Base-by-base conservation (phyloP, 2,888 invertebrate species). In the Nebria brevicollis region DNA sequence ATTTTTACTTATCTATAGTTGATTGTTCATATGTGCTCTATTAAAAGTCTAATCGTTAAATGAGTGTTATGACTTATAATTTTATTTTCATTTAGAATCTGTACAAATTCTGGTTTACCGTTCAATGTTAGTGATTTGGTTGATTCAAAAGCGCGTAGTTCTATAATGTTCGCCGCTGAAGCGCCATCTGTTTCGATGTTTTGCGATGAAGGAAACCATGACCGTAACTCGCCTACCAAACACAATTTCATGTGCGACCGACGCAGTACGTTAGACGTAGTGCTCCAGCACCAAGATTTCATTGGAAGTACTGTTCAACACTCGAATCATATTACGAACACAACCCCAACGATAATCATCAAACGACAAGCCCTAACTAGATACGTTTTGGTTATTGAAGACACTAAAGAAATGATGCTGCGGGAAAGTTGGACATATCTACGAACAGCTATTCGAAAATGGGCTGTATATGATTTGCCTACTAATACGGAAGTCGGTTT, bases 221-320 rank as follows among this genome's bases (percentile, higher is more conserved):
- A 93, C 85, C 88, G 89, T 4, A 90, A 91, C 82, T 92, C 93
- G 0, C 93, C 93, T 0, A 93, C 93, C 26, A 93, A 93, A 87
- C 94, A 94, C 83, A 94, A 93, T 86, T 89, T 91, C 54, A 88
- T 93, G 26, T 94, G 94, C 86, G 89, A 91, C 80, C 89, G 92
- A 41, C 89, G 90, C 72, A 92, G 92, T 85, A 91, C 92, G 1
- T 89, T 92, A 85, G 92, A 93, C 82, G 91, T 93, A 25, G 92
- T 93, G 79, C 86, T 90, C 41, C 88, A 89, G 82, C 92, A 92
- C 85, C 84, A 86, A 1, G 93, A 93, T 85, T 93, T 93, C 84
- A 85, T 84, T 2, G 82, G 83, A 34, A 85, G 85, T 54, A 78
- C 82, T 1, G 84, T 84, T 43, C 83, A 85, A 6, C 85, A 84